Conservation (phyloP, 2,797 vertebrate species). For the Glossophaga mutica region DNA sequence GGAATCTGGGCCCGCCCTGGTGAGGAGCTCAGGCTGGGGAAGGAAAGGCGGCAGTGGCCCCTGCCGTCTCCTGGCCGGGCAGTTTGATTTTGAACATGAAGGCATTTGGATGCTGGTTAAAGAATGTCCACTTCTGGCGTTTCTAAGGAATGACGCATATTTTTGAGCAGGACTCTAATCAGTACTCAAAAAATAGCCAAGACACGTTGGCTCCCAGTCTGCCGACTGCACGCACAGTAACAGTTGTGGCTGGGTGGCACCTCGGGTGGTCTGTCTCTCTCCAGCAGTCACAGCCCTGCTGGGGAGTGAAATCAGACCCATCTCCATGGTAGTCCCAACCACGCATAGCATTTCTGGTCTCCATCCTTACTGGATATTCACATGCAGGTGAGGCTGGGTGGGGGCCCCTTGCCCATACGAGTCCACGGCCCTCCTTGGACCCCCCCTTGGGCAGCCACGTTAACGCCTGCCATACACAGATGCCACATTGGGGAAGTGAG, state of each 20-base stretch:
- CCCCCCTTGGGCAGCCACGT: neutral
- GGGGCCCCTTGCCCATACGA: rapidly evolving
- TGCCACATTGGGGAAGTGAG: neutral
- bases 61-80: neutral
- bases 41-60: neutral
- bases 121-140: neutral
- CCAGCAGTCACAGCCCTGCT: neutral
- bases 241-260: neutral
- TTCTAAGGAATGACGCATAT: neutral
- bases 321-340: neutral
- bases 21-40: neutral
- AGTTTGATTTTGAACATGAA: neutral
- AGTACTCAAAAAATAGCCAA: neutral
- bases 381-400: rapidly evolving
- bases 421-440: neutral
- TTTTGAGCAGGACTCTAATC: neutral
- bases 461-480: neutral
- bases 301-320: neutral
- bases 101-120: neutral
- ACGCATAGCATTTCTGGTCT: neutral
- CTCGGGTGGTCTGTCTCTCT: neutral
- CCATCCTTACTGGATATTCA: neutral
- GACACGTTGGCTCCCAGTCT: neutral
- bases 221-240: rapidly evolving
- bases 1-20: neutral